phyloP scores from a whole-genome alignment of 2,888 invertebrate genomes.

The Strigamia crassipes region DNA sequence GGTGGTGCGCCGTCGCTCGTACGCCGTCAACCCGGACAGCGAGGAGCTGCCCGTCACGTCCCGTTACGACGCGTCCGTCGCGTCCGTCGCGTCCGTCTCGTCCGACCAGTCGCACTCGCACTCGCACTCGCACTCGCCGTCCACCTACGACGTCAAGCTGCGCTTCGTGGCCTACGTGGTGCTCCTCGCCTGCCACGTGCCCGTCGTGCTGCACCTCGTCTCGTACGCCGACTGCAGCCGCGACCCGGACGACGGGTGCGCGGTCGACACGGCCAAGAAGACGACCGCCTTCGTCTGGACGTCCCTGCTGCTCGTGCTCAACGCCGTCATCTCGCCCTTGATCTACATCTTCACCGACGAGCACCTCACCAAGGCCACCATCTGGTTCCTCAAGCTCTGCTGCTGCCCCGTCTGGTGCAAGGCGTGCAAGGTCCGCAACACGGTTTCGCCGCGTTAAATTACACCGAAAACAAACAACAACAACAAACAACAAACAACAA shows the following conservation, averaged over 20 bases:
- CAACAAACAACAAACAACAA: too few species aligned
- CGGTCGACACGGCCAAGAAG: constrained; percentile 19
- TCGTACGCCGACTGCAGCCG: constrained; percentile 43
- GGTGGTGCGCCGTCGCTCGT: constrained; percentile 46
- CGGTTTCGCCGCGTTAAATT: constrained; percentile 29
- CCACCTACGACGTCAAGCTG: constrained; percentile 45
- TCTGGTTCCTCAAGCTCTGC: constrained; percentile 47
- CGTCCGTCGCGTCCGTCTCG: background rate
- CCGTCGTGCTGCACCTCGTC: constrained; percentile 48
- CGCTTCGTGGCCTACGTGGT: constrained; percentile 47
- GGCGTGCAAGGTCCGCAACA: constrained; percentile 16
- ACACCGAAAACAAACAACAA: too few species aligned
- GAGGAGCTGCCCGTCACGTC: constrained; percentile 49
- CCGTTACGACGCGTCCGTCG: background rate
- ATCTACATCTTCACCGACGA: constrained; percentile 50
- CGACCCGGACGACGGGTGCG: background rate
- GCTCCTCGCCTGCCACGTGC: constrained; percentile 49
- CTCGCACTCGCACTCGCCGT: background rate
- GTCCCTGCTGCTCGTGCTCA: constrained; percentile 49
- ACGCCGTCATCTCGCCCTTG: constrained; percentile 49
- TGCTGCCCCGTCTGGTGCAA: constrained; percentile 47
- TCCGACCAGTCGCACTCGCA: background rate
- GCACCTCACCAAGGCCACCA: constrained; percentile 48
- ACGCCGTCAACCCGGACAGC: constrained; percentile 49
- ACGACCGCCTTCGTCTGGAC: constrained; percentile 49